A percentile compares a stretch with the other conserved stretches of the same genome.
Conservation (phyloP, 2,113 vertebrate species). For the Labeo rohita region DNA sequence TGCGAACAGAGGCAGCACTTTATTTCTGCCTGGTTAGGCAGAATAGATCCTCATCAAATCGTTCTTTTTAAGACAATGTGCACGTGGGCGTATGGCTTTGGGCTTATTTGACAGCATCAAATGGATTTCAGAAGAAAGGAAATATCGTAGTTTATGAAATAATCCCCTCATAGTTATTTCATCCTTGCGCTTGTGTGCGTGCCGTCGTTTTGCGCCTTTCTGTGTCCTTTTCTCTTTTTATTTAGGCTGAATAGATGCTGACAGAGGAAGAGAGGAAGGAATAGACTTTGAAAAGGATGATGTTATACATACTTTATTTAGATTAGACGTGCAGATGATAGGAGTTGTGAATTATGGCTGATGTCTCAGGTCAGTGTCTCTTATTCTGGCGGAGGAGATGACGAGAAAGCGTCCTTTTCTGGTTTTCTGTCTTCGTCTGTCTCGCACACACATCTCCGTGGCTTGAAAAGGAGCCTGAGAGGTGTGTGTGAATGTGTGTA, state of each 20-base stretch:
- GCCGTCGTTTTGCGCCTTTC: conserved; percentile 48
- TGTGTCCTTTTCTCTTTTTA: conserved; percentile 46
- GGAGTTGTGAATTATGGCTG: conserved; percentile 62
- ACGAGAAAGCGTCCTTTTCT: conserved; percentile 19
- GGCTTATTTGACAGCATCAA: conserved; percentile 78
- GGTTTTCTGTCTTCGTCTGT: not conserved
- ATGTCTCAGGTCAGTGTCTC: conserved; percentile 60
- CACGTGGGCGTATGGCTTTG: conserved; percentile 74
- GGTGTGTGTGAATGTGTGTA: not conserved
- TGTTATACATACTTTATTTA: conserved; percentile 70
- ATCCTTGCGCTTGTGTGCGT: conserved; percentile 65
- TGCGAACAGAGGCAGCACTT: conserved; percentile 48
- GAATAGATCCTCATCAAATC: conserved; percentile 66
- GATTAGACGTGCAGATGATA: conserved; percentile 68
- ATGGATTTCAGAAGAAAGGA: conserved; percentile 74
- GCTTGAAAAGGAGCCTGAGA: conserved; percentile 9
- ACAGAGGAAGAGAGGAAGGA: conserved; percentile 66
- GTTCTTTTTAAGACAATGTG: conserved; percentile 70
- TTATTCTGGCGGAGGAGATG: conserved; percentile 16
- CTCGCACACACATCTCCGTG: not conserved
- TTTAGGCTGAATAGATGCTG: conserved; percentile 25
- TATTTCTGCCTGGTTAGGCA: conserved; percentile 54
- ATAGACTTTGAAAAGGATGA: conserved; percentile 68
- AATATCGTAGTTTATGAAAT: conserved; percentile 78
- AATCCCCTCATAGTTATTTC: conserved; percentile 75